These are phyloP conservation scores for Harmothoe impar DNA, from an alignment of 2,888 invertebrate genomes.

Conservation along the genomic window DNA sequence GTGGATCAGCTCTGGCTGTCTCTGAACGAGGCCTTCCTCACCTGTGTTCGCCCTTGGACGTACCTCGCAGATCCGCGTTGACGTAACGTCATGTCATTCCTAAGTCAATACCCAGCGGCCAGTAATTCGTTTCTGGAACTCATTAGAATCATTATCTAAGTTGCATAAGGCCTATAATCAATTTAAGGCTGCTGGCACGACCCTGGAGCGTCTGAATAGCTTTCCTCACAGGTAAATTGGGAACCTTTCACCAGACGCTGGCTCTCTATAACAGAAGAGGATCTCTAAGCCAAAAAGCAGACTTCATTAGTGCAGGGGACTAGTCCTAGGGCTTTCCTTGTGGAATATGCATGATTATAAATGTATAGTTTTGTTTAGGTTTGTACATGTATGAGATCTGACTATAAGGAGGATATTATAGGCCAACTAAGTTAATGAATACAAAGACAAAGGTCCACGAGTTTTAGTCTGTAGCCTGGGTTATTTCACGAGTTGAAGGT, in stretches of 20 bases:
- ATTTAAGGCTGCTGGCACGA: not conserved
- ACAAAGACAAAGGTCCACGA: too few relatives aligned
- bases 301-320: too few relatives aligned
- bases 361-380: too few relatives aligned
- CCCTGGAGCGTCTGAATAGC: not conserved
- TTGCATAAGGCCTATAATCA: conserved; percentile 38
- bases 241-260: not conserved
- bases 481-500: too few relatives aligned
- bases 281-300: too few relatives aligned
- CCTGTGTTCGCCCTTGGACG: not conserved
- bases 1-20: not conserved
- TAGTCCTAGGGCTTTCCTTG: too few relatives aligned
- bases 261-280: too few relatives aligned
- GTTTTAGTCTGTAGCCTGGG: too few relatives aligned
- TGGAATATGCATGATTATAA: too few relatives aligned
- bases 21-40: not conserved
- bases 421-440: too few relatives aligned
- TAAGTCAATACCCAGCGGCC: not conserved
- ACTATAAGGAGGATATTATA: too few relatives aligned
- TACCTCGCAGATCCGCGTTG: not conserved
- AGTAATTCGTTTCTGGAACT: conserved; percentile 27
- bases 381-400: too few relatives aligned
- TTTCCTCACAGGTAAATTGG: not conserved
- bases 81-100: conserved; percentile 9
- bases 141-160: conserved; percentile 25